These are phyloP conservation scores for Drosophila imparisetae DNA, from an alignment of 2,888 invertebrate species.

Conservation along the genomic window DNA sequence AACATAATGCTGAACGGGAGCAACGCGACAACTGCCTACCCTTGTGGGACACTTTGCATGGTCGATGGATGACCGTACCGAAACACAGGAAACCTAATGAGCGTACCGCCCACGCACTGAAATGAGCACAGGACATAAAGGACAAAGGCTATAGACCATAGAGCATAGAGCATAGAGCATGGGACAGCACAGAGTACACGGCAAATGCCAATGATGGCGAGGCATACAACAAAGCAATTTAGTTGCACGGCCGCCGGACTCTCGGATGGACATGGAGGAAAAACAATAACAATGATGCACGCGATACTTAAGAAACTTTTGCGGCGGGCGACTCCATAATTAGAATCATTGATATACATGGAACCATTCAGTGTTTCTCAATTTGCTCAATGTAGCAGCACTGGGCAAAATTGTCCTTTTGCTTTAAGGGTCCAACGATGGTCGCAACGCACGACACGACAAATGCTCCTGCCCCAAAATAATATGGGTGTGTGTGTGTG, in stretches of 20 bases:
- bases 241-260: conserved; percentile 13
- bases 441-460: conserved; percentile 54
- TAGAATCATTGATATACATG: conserved; percentile 75
- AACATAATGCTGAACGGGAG: conserved; percentile 51
- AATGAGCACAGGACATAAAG: conserved; percentile 35
- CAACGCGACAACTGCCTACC: conserved; percentile 64
- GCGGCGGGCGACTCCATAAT: conserved; percentile 60
- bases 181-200: conserved; percentile 8
- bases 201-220: conserved; percentile 20
- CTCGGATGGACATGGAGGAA: conserved; percentile 21
- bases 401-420: conserved; percentile 50
- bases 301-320: conserved; percentile 76
- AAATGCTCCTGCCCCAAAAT: background rate
- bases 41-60: conserved; percentile 73
- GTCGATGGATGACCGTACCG: conserved; percentile 25
- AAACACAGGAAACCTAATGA: conserved; percentile 64
- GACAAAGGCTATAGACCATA: conserved; percentile 1
- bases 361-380: conserved; percentile 59
- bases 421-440: conserved; percentile 44
- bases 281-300: conserved; percentile 78
- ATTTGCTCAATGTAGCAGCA: conserved; percentile 47
- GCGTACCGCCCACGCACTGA: conserved; percentile 70
- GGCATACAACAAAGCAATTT: conserved; percentile 64
- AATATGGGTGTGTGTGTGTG: conserved; percentile 5
- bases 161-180: background rate